A percentile compares a stretch with the other conserved stretches of the same genome.
Evolutionary conservation across 2,888 invertebrate genomes (phyloP).

Genomic region (Plemyria rubiginata): DNA sequence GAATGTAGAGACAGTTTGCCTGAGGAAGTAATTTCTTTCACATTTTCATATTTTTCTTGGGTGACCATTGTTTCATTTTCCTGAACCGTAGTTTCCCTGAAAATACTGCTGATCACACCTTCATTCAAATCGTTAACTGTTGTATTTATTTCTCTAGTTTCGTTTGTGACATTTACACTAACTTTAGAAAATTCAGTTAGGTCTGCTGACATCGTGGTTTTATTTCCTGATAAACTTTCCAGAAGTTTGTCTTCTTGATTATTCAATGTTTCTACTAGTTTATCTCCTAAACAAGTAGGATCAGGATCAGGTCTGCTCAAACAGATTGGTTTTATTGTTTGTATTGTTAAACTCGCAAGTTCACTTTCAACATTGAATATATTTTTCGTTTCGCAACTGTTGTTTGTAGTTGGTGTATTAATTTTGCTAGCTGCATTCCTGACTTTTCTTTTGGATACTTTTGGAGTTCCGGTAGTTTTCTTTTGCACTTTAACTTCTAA

Average conservation of each 20-base stretch:
- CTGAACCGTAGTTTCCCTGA: neutral
- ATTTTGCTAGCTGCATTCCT: neutral
- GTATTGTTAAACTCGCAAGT: slow-evolving; percentile 50
- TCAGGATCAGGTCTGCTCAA: neutral
- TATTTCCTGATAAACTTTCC: slow-evolving; percentile 3
- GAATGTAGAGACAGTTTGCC: neutral
- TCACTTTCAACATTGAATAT: slow-evolving; percentile 53
- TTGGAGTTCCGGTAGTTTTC: neutral
- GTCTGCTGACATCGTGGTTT: neutral
- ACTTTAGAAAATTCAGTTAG: neutral
- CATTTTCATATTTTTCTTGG: neutral
- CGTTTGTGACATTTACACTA: neutral
- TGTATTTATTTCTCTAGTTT: slow-evolving; percentile 1
- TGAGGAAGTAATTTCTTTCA: neutral
- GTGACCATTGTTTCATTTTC: neutral
- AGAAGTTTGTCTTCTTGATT: neutral
- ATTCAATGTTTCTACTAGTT: neutral
- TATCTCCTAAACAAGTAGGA: neutral
- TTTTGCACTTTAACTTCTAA: neutral
- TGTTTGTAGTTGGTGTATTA: slow-evolving; percentile 1
- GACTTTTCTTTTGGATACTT: slow-evolving; percentile 1
- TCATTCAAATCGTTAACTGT: neutral
- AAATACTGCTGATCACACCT: neutral
- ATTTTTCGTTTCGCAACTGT: slow-evolving; percentile 2
- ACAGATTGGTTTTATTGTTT: slow-evolving; percentile 32